Conservation (phyloP, 2,113 vertebrate species). For the Tachuris rubrigastra region DNA sequence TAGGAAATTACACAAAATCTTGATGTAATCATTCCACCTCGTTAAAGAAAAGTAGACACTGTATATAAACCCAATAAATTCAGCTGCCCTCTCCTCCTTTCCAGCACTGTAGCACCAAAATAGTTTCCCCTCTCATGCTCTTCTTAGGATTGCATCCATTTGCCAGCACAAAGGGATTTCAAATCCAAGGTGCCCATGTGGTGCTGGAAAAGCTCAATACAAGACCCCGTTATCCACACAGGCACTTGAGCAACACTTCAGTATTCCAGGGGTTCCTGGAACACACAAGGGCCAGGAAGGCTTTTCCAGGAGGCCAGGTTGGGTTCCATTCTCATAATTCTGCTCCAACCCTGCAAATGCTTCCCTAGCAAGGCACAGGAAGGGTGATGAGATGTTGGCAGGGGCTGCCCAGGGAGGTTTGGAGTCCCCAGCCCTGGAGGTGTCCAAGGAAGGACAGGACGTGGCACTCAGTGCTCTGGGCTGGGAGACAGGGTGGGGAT, state of each 20-base stretch:
- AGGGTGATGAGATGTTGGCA: neutral
- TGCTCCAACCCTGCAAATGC: neutral
- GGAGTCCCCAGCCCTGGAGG: neutral
- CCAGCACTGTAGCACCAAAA: neutral
- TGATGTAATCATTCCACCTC: neutral
- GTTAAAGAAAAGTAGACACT: neutral
- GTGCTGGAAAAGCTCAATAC: neutral
- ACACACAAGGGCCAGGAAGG: neutral
- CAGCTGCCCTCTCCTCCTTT: neutral
- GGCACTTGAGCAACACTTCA: rapidly evolving
- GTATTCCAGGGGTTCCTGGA: neutral
- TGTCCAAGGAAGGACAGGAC: neutral
- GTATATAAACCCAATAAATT: neutral
- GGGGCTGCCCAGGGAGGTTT: neutral
- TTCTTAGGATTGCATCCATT: neutral
- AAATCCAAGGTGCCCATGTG: neutral
- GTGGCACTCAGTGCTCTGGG: neutral
- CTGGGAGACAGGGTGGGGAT: neutral
- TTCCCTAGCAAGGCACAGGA: rapidly evolving
- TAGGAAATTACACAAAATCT: neutral
- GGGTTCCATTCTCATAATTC: no score
- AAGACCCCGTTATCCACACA: rapidly evolving
- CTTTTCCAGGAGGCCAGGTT: neutral
- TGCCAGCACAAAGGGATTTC: neutral
- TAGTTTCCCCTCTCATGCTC: rapidly evolving